Conservation (phyloP, 2,888 invertebrate genomes). For the Pyrrhosoma nymphula region DNA sequence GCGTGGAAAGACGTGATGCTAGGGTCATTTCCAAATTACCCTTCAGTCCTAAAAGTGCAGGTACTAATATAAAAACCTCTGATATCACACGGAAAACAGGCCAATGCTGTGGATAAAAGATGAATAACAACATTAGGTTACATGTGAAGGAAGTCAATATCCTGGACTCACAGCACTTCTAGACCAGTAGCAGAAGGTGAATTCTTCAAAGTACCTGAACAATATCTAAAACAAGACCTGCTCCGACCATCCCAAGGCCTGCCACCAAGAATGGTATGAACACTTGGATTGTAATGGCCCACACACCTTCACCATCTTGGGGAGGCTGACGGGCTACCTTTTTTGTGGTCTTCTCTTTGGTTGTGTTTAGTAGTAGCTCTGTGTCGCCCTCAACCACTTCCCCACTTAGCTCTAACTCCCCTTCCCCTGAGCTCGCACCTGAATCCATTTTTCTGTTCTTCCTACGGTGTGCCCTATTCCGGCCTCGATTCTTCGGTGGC, state of each 20-base stretch:
- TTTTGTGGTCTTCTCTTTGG: slow-evolving; percentile 30
- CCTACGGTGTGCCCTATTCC: slow-evolving; percentile 61
- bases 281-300: slow-evolving; percentile 88
- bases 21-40: slow-evolving; percentile 97
- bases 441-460: slow-evolving; percentile 64
- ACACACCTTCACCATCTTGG: slow-evolving; percentile 80
- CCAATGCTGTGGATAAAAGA: slow-evolving; percentile 85
- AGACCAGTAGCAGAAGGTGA: neutral
- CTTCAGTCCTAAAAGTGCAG: slow-evolving; percentile 93
- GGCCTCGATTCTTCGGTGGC: slow-evolving; percentile 67
- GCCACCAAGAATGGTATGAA: slow-evolving; percentile 91
- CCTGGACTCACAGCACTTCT: neutral
- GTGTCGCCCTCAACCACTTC: slow-evolving; percentile 60
- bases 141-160: neutral
- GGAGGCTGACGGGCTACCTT: slow-evolving; percentile 58
- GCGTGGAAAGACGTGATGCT: slow-evolving; percentile 93
- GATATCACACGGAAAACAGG: slow-evolving; percentile 89
- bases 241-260: slow-evolving; percentile 94
- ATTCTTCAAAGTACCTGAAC: slow-evolving; percentile 83
- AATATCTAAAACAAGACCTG: slow-evolving; percentile 90
- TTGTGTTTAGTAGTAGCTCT: neutral
- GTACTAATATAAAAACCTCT: slow-evolving; percentile 94
- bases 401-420: slow-evolving; percentile 64
- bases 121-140: slow-evolving; percentile 18
- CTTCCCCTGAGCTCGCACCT: slow-evolving; percentile 64